A percentile compares a stretch with the other conserved stretches of the same genome.
Evolutionary conservation across 2,113 vertebrate genomes (phyloP).

Genomic region (Pseudorasbora parva): DNA sequence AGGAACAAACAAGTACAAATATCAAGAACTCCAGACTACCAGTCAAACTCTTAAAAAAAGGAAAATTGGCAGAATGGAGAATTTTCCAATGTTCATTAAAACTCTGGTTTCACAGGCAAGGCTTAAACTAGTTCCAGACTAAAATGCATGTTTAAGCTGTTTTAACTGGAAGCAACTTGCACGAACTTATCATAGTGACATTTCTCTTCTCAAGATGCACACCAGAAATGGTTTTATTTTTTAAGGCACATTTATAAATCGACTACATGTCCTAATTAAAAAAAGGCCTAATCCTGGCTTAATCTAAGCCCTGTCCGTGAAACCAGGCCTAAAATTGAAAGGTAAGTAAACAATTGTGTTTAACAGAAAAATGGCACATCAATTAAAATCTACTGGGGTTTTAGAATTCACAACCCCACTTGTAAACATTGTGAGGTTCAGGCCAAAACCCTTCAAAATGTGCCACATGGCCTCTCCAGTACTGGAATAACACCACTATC

Average conservation of each 20-base stretch:
- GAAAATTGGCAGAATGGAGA: neutral
- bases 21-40: neutral
- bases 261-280: no score
- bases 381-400: neutral
- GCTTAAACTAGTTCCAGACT: no score
- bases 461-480: neutral
- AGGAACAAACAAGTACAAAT: neutral
- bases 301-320: no score
- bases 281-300: no score
- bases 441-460: neutral
- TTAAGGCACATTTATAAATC: no score
- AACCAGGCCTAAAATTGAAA: neutral
- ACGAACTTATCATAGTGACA: no score
- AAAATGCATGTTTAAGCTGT: no score
- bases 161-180: no score
- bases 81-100: neutral
- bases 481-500: neutral
- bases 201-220: no score
- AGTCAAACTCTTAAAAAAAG: neutral
- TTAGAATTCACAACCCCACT: neutral
- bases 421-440: neutral
- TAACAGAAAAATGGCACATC: constrained; percentile 5
- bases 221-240: no score
- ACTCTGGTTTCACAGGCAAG: neutral
- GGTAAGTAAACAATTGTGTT: neutral